phyloP scores from a whole-genome alignment of 1,140 invertebrate genomes.

The Sminthurinus signatus region DNA sequence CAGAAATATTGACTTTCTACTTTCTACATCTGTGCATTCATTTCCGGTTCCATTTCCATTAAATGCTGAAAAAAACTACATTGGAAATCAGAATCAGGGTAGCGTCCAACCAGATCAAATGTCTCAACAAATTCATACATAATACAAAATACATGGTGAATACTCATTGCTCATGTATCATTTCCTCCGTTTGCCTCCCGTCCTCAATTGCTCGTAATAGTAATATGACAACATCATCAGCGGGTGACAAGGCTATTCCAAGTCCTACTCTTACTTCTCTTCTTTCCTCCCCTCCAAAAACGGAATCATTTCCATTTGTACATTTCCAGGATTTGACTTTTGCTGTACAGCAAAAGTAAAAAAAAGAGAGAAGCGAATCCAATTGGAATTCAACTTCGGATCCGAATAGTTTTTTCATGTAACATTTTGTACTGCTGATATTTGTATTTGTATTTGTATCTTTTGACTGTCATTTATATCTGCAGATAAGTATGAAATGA shows the following conservation, averaged over 20 bases:
- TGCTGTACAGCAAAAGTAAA: no score
- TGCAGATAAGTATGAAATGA: no score
- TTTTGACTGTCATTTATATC: no score
- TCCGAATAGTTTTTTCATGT: no score
- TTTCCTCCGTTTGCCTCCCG: not conserved
- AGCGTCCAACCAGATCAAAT: slow-evolving; percentile 7
- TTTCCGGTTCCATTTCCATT: slow-evolving; percentile 38
- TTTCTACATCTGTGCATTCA: slow-evolving; percentile 36
- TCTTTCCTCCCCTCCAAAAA: not conserved
- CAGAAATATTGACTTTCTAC: slow-evolving; percentile 21
- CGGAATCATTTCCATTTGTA: not conserved
- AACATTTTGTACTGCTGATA: no score
- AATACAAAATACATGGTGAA: not conserved
- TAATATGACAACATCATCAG: no score
- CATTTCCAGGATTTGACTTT: no score
- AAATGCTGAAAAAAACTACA: slow-evolving; percentile 29
- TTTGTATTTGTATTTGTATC: no score
- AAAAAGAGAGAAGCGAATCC: no score
- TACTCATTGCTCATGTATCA: no score
- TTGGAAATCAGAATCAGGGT: slow-evolving; percentile 30
- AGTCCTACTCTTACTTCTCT: not conserved
- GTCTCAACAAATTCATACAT: not conserved
- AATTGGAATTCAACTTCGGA: no score
- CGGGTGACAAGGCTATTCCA: no score
- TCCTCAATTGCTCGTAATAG: not conserved